These are phyloP conservation scores for Galaxea fascicularis DNA, from an alignment of 92 coral and sea anemone species.

Conservation along the genomic window DNA sequence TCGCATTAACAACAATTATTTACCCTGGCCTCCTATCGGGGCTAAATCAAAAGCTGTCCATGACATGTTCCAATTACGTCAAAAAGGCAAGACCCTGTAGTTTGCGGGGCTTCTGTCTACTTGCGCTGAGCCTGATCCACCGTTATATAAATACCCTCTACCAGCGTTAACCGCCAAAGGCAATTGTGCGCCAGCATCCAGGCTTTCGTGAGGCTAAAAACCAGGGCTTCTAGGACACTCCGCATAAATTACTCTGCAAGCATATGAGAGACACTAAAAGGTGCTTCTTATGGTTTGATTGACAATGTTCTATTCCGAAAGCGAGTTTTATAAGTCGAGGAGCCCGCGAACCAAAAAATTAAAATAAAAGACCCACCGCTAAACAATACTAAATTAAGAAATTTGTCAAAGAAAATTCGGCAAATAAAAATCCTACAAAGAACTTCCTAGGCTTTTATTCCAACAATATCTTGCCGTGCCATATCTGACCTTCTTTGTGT, in stretches of 20 bases:
- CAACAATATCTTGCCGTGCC: not conserved
- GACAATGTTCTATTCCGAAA: constrained; percentile 1
- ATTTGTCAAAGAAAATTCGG: not conserved
- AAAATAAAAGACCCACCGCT: not conserved
- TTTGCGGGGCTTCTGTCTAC: constrained; percentile 29
- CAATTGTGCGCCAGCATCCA: not conserved
- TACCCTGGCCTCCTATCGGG: constrained; percentile 45
- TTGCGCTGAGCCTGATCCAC: not conserved
- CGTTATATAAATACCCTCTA: constrained; percentile 41
- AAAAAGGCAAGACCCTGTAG: constrained; percentile 22
- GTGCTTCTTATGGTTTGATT: constrained; percentile 13
- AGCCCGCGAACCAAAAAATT: not conserved
- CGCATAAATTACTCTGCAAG: constrained; percentile 27
- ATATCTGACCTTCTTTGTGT: constrained; percentile 9
- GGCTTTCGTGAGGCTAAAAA: not conserved
- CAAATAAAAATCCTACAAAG: not conserved
- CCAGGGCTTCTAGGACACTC: not conserved
- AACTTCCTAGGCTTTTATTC: constrained; percentile 14
- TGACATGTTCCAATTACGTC: constrained; percentile 41
- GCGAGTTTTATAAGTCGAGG: not conserved
- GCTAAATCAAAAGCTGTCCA: constrained; percentile 37
- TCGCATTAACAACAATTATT: constrained; percentile 60
- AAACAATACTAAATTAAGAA: not conserved
- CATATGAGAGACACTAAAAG: not conserved
- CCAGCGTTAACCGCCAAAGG: constrained; percentile 1